A percentile compares a stretch with the other conserved stretches of the same genome.
Evolutionary conservation across 92 coral and sea anemone species (phyloP).

Genomic region (Phenganax stokvisi): DNA sequence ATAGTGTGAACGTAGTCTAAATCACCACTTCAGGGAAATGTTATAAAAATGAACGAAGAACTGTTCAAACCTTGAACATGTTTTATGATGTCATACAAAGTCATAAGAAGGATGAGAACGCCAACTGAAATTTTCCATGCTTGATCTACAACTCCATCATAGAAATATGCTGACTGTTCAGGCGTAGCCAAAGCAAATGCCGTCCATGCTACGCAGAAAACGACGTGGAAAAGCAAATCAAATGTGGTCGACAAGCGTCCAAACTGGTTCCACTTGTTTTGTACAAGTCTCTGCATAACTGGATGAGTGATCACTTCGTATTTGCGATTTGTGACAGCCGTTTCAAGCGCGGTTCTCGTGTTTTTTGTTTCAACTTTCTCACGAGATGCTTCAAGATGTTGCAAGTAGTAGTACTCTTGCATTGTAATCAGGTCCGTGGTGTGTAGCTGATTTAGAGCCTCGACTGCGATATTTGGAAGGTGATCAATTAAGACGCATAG

Average conservation of each 20-base stretch:
- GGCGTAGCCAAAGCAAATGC: background rate
- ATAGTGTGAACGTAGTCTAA: background rate
- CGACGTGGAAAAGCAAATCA: slow-evolving; percentile 23
- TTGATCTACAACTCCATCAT: background rate
- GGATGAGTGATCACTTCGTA: slow-evolving; percentile 37
- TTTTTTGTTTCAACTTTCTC: slow-evolving; percentile 21
- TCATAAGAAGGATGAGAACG: slow-evolving; percentile 10
- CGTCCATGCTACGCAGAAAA: slow-evolving; percentile 18
- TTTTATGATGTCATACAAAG: slow-evolving; percentile 1
- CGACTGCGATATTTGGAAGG: slow-evolving; percentile 31
- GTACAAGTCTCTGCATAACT: slow-evolving; percentile 32
- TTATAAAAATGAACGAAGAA: background rate
- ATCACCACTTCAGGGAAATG: background rate
- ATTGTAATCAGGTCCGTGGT: slow-evolving; percentile 11
- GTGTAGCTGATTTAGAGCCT: slow-evolving; percentile 28
- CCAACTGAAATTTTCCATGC: slow-evolving; percentile 13
- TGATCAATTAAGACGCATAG: slow-evolving; percentile 29
- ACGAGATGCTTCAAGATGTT: slow-evolving; percentile 32
- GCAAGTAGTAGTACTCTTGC: slow-evolving; percentile 24
- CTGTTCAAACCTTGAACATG: slow-evolving; percentile 3
- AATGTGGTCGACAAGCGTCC: slow-evolving; percentile 24
- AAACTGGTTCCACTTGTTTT: slow-evolving; percentile 28
- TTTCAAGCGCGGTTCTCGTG: slow-evolving; percentile 18
- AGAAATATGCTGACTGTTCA: background rate
- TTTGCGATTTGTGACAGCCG: slow-evolving; percentile 26